phyloP scores from a whole-genome alignment of 2,113 vertebrate genomes.

The Vireo altiloquus region DNA sequence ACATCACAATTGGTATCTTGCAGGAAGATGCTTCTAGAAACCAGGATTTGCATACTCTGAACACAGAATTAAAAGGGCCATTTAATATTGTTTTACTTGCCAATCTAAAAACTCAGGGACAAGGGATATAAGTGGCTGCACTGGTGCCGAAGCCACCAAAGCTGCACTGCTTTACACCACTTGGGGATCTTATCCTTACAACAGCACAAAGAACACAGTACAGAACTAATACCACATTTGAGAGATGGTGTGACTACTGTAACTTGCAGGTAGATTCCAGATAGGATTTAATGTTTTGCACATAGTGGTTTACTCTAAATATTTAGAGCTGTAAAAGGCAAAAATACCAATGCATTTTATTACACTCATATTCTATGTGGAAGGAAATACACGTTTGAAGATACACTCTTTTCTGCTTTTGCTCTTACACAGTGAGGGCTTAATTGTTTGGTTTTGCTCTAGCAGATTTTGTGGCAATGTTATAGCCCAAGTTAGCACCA shows the following conservation, averaged over 20 bases:
- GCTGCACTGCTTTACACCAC: not conserved
- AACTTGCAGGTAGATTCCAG: not conserved
- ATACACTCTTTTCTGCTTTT: not conserved
- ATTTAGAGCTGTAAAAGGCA: not conserved
- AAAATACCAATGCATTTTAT: not conserved
- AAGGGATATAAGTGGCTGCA: not conserved
- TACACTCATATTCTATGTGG: not conserved
- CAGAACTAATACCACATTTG: not conserved
- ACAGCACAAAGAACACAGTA: not conserved
- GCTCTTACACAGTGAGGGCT: not conserved
- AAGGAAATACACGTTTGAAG: not conserved
- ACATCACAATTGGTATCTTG: not conserved
- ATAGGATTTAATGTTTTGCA: not conserved
- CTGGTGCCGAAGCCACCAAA: not conserved
- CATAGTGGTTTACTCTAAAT: not conserved
- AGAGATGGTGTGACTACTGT: not conserved
- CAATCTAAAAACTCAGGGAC: not conserved
- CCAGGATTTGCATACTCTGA: not conserved
- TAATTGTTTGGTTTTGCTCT: not conserved
- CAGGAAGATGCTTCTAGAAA: not conserved
- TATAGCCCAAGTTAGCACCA: not conserved
- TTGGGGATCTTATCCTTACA: not conserved
- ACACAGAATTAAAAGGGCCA: not conserved
- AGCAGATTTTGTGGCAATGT: not conserved
- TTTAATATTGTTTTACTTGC: not conserved